These are phyloP conservation scores for Beris morrisii DNA, from an alignment of 2,888 invertebrate species.

Conservation along the genomic window DNA sequence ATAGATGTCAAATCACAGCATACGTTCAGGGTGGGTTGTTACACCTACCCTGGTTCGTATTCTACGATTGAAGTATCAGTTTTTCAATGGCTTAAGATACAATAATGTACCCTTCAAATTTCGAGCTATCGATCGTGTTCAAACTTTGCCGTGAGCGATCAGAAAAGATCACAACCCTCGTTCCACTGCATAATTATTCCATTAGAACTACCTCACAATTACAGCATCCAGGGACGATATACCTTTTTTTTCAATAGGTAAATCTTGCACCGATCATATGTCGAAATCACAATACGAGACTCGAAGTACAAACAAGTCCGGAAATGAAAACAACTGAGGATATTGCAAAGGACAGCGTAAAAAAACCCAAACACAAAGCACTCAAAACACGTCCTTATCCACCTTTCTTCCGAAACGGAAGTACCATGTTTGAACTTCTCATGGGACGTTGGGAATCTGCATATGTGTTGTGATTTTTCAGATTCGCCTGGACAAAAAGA, in stretches of 20 bases:
- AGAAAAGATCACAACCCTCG: no score
- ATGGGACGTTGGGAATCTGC: slow-evolving; percentile 33
- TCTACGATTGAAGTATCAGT: no score
- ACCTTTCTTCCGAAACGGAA: slow-evolving; percentile 37
- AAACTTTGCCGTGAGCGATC: no score
- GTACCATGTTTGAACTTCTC: slow-evolving; percentile 36
- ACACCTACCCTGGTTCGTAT: no score
- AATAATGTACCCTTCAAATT: no score
- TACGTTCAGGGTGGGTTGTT: no score
- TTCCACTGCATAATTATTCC: no score
- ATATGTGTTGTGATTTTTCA: slow-evolving; percentile 16
- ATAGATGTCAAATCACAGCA: no score
- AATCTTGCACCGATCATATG: slow-evolving; percentile 19
- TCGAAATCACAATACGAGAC: slow-evolving; percentile 14
- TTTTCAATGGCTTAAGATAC: no score
- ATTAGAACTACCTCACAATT: no score
- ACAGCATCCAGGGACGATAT: no score
- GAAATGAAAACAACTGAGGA: slow-evolving; percentile 32
- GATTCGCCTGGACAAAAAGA: slow-evolving; percentile 26
- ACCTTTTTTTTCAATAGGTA: background rate
- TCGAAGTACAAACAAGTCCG: slow-evolving; percentile 30
- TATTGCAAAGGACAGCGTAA: slow-evolving; percentile 10
- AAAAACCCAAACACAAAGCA: slow-evolving; percentile 18
- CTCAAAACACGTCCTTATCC: slow-evolving; percentile 19
- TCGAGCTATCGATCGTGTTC: no score